These are phyloP conservation scores for Microctenopoma stevenorrisi DNA, from an alignment of 2,797 vertebrate species.

Conservation along the genomic window DNA sequence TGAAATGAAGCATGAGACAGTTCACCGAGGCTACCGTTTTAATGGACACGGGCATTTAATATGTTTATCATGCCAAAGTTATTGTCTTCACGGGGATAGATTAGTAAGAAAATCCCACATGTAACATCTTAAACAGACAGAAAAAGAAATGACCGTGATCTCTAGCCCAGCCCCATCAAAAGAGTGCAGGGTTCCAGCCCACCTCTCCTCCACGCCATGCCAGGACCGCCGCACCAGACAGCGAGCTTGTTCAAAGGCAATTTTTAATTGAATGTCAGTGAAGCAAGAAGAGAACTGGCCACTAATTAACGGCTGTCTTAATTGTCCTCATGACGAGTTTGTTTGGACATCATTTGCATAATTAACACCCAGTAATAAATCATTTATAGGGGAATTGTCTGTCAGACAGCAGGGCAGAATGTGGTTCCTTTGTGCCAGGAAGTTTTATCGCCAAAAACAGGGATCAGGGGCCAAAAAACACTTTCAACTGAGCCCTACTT, in stretches of 20 bases:
- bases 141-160: conserved; percentile 64
- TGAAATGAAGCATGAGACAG: conserved; percentile 72
- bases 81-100: conserved; percentile 65
- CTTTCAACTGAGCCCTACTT: conserved; percentile 52
- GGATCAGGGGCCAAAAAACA: conserved; percentile 57
- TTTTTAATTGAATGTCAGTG: conserved; percentile 99
- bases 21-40: conserved; percentile 66
- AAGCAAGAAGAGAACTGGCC: conserved; percentile 95
- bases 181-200: conserved; percentile 87
- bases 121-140: conserved; percentile 84
- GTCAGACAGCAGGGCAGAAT: conserved; percentile 80
- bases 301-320: conserved; percentile 99
- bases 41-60: conserved; percentile 74
- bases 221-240: conserved; percentile 86
- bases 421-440: conserved; percentile 79
- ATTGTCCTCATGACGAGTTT: conserved; percentile 99
- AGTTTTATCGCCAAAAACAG: conserved; percentile 77
- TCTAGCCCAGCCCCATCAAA: conserved; percentile 81
- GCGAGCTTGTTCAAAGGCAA: conserved; percentile 96
- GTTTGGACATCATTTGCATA: conserved; percentile 99
- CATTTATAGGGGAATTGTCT: conserved; percentile 99
- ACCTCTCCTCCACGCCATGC: conserved; percentile 71
- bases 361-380: conserved; percentile 99
- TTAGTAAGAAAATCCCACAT: conserved; percentile 71
- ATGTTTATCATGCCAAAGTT: conserved; percentile 71